A percentile compares a stretch with the other conserved stretches of the same genome.
These are phyloP conservation scores for Callionymus lyra DNA, from an alignment of 2,113 vertebrate species.

Conservation along the genomic window DNA sequence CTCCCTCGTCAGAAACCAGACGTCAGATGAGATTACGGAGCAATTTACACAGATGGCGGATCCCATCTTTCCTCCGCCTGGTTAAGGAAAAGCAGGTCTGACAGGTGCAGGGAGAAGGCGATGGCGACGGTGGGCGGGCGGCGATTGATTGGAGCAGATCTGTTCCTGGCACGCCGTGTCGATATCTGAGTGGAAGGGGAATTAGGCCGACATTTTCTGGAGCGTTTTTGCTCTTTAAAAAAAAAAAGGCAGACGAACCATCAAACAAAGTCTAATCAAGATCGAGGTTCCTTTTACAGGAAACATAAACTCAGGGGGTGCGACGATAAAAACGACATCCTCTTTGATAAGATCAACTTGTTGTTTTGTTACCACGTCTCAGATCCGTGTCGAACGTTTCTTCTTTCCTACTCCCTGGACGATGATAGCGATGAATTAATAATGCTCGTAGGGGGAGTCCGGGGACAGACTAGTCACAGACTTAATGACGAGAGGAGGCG, in stretches of 20 bases:
- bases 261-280: constrained; percentile 5
- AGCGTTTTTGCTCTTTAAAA: constrained; percentile 25
- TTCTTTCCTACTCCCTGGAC: constrained; percentile 7
- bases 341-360: constrained; percentile 22
- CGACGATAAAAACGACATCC: constrained; percentile 6
- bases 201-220: constrained; percentile 28
- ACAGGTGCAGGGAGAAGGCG: constrained; percentile 21
- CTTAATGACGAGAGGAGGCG: constrained; percentile 37
- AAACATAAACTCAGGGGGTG: constrained; percentile 3
- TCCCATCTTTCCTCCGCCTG: constrained; percentile 40
- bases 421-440: constrained; percentile 48
- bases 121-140: not conserved
- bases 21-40: constrained; percentile 44
- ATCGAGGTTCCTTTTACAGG: not conserved
- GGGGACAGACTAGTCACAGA: constrained; percentile 52
- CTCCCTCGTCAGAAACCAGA: constrained; percentile 22
- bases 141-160: constrained; percentile 28
- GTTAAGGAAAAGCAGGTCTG: constrained; percentile 36
- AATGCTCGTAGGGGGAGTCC: constrained; percentile 52
- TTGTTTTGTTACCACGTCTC: constrained; percentile 12
- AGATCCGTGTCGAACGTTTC: constrained; percentile 23
- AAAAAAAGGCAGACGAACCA: constrained; percentile 9
- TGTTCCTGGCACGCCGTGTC: constrained; percentile 34
- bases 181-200: constrained; percentile 40
- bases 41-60: constrained; percentile 50